Evolutionary conservation across 2,797 vertebrate species (phyloP).

Genomic region (Hylomyscus alleni): DNA sequence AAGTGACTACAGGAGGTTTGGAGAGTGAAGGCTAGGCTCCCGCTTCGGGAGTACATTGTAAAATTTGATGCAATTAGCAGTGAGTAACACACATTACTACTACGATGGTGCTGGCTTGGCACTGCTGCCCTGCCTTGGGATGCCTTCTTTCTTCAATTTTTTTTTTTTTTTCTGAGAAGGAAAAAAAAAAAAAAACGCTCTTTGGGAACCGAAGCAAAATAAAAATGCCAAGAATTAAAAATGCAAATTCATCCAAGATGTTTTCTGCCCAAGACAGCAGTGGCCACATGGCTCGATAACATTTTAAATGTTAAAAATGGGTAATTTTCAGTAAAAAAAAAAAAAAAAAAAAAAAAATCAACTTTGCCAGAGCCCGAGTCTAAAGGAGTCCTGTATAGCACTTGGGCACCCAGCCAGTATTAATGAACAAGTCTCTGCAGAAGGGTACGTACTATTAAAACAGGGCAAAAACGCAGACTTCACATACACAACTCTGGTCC

Average conservation of each 20-base stretch:
- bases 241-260: constrained; percentile 89
- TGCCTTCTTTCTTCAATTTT: constrained; percentile 53
- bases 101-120: constrained; percentile 72
- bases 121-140: constrained; percentile 66
- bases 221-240: constrained; percentile 86
- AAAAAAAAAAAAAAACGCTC: constrained; percentile 69
- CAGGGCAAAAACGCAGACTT: constrained; percentile 51
- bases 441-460: constrained; percentile 73
- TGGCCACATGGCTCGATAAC: constrained; percentile 86
- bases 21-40: constrained; percentile 55
- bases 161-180: neutral
- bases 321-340: constrained; percentile 82
- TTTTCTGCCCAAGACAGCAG: constrained; percentile 87
- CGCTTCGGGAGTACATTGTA: constrained; percentile 75
- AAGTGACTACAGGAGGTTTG: constrained; percentile 79
- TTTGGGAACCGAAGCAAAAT: constrained; percentile 84
- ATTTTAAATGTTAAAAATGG: constrained; percentile 88
- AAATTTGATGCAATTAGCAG: constrained; percentile 80
- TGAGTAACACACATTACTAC: constrained; percentile 77
- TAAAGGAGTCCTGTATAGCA: constrained; percentile 75
- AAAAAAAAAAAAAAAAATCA: constrained; percentile 79
- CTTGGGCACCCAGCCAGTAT: constrained; percentile 80
- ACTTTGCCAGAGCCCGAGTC: constrained; percentile 79
- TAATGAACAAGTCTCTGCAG: constrained; percentile 82
- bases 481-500: rapidly evolving